Base-by-base conservation (phyloP, 2,888 invertebrate species). In the Romanomermis culicivorax region DNA sequence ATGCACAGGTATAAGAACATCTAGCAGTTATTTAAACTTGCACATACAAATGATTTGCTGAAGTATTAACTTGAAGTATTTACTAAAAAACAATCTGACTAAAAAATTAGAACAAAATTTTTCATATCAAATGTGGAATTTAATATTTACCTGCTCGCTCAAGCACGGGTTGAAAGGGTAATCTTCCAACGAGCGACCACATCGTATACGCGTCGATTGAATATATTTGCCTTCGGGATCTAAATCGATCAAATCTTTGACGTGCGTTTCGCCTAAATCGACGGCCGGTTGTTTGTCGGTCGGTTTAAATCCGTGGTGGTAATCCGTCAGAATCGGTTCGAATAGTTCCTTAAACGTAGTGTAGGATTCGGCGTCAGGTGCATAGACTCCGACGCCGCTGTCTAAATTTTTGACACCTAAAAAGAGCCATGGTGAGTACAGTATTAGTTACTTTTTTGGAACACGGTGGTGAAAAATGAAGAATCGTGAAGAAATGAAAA, bases 81-180 rank as follows among this genome's bases (percentile, higher is more conserved):
- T n/a, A n/a, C n/a, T n/a, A n/a, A n/a, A n/a, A n/a, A n/a, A n/a
- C n/a, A n/a, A n/a, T n/a, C n/a, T n/a, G n/a, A n/a, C n/a, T n/a
- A n/a, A n/a, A n/a, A n/a, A n/a, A n/a, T n/a, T n/a, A n/a, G n/a
- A n/a, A n/a, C n/a, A n/a, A n/a, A n/a, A n/a, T n/a, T n/a, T n/a
- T n/a, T n/a, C n/a, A n/a, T n/a, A n/a, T n/a, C n/a, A n/a, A n/a
- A n/a, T n/a, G n/a, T n/a, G n/a, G n/a, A n/a, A n/a, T n/a, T n/a
- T n/a, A n/a, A n/a, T n/a, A n/a, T n/a, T n/a, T n/a, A 36, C 36
- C 36, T 36, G 36, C 76, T 91, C 89, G 58, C 85, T 87, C 61
- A 93, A 74, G 77, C 89, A 89, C 62, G 91, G 91, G 78, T 91
- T 93, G 82, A 93, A 91, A 63, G 89, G 88, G 73, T 88, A 91